Base-by-base conservation (phyloP, 2,888 invertebrate species). In the Melanotus villosus region DNA sequence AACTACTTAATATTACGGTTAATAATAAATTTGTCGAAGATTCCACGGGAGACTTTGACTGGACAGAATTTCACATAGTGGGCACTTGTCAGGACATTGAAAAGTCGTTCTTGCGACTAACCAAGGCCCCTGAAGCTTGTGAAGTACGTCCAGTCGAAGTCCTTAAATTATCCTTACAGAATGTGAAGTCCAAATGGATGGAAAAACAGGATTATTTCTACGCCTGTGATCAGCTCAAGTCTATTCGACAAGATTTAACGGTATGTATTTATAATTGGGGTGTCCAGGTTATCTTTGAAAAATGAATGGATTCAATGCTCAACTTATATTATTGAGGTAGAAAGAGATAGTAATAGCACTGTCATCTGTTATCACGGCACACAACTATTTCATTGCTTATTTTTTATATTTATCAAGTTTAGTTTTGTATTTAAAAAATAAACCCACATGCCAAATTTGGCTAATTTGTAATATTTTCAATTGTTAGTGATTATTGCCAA, bases 171-270 rank as follows among this genome's bases (percentile, higher is more conserved):
- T 94, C 99, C 47, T 88, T 99, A 80, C 90, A 90, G 81, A 93
- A 95, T 87, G 98, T 99, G 9, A 97, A 98, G 85, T 89, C 91
- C 47, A 92, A 93, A 79, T 99, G 99, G 97, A 89, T 92, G 74
- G 89, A 90, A 65, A 95, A 93, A 80, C 93, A 93, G 81, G 98
- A 99, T 86, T 99, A 99, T 86, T 92, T 91, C 85, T 99, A 97
- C 88, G 94, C 96, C 69, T 99, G 98, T 87, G 98, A 99, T 88
- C 99, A 99, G 86, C 88, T 99, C 66, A 99, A 99, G 86, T 98
- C 98, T 6, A 98, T 99, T 76, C 88, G 99, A 77, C 99, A 99
- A 87, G 99, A 99, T 90, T 89, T 99, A 78, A 99, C 99, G 72
- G 99, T 97, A 85, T 89, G 90, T 80, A 7, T 68, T 56, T n/a